Percentiles rank a stretch among this genome's conserved stretches.
Conservation (phyloP, 2,113 vertebrate species). For the Muntiacus reevesi region DNA sequence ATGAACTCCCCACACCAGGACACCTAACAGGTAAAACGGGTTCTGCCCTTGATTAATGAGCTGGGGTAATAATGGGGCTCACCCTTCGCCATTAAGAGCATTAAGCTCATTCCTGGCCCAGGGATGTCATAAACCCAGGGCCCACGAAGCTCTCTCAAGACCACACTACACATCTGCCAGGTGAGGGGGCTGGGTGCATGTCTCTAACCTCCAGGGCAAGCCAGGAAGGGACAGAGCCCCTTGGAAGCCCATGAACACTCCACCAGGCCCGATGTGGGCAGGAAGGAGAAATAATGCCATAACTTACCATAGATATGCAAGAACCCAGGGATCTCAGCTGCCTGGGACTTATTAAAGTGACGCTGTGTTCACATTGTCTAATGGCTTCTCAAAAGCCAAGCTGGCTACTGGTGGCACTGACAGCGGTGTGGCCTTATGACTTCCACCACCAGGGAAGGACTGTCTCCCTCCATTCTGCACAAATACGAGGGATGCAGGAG, state of each 20-base stretch:
- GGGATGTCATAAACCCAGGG: slow-evolving; percentile 45
- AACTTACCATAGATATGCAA: not conserved
- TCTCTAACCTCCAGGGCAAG: not conserved
- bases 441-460: not conserved
- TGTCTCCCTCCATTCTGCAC: not conserved
- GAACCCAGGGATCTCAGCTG: not conserved
- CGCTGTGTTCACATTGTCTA: not conserved
- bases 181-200: not conserved
- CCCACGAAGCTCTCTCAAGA: not conserved
- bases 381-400: not conserved
- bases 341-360: not conserved
- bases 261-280: not conserved
- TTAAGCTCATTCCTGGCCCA: slow-evolving; percentile 57
- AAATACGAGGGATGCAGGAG: not conserved
- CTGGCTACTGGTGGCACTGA: not conserved
- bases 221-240: not conserved
- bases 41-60: slow-evolving; percentile 64
- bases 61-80: slow-evolving; percentile 66
- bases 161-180: not conserved
- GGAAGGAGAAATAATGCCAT: not conserved
- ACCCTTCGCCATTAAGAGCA: slow-evolving; percentile 63
- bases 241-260: not conserved
- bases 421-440: not conserved
- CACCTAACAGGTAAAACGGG: slow-evolving; percentile 66
- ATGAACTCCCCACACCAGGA: slow-evolving; percentile 39